These are phyloP conservation scores for Eulemur rufifrons DNA, from an alignment of 2,113 vertebrate genomes.

Conservation along the genomic window DNA sequence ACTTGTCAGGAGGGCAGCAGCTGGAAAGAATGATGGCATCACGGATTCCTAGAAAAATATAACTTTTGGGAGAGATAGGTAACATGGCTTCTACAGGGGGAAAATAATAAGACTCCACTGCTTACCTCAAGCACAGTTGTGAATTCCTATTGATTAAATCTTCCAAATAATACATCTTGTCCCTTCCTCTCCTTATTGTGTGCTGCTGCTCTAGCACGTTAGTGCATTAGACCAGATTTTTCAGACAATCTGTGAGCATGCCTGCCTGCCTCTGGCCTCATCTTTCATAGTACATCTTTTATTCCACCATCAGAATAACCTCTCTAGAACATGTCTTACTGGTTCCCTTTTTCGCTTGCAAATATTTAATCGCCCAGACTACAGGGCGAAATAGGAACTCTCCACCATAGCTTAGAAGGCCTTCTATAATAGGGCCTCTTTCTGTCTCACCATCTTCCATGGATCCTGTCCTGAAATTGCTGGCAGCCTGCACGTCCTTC, in stretches of 20 bases:
- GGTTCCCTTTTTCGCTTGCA: neutral
- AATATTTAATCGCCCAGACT: neutral
- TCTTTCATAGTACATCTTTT: neutral
- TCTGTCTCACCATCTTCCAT: neutral
- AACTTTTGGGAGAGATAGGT: neutral
- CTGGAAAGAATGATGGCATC: slow-evolving; percentile 50
- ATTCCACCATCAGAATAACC: neutral
- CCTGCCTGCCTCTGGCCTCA: neutral
- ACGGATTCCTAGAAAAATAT: slow-evolving; percentile 51
- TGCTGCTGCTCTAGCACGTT: neutral
- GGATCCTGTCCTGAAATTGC: neutral
- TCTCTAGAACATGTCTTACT: neutral
- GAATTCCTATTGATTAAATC: neutral
- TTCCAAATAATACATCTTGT: neutral
- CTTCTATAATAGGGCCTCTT: neutral
- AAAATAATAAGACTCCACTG: neutral
- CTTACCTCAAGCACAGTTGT: neutral
- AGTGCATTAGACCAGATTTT: neutral
- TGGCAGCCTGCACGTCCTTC: neutral
- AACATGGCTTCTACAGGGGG: neutral
- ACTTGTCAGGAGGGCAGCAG: slow-evolving; percentile 55
- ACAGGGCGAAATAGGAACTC: neutral
- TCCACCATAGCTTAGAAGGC: neutral
- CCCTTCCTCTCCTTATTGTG: neutral
- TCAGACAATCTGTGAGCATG: neutral